These are phyloP conservation scores for Musca vetustissima DNA, from an alignment of 1,140 invertebrate genomes.

Conservation along the genomic window DNA sequence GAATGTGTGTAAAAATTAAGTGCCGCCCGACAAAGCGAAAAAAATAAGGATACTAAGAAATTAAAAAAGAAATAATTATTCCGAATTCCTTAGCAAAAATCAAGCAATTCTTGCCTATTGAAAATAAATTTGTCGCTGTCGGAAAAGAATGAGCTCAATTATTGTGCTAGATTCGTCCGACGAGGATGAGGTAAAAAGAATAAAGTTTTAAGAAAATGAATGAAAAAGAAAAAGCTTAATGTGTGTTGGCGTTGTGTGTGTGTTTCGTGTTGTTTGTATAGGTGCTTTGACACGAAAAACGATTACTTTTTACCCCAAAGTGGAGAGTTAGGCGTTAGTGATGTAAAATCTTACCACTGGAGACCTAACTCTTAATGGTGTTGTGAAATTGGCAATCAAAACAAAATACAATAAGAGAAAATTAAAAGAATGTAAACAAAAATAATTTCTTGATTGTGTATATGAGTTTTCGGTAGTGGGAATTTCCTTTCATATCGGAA, in stretches of 20 bases:
- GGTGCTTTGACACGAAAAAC: conserved; percentile 13
- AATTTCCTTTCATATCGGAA: no score
- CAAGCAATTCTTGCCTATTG: conserved; percentile 1
- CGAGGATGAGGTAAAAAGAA: conserved; percentile 30
- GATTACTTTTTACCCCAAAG: conserved; percentile 18
- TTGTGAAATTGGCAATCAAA: conserved; percentile 10
- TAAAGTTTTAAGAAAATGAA: conserved; percentile 23
- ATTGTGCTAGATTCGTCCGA: conserved; percentile 31
- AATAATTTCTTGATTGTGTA: no score
- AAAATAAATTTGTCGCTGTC: conserved; percentile 19
- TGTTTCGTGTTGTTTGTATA: conserved; percentile 22
- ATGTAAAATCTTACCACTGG: neutral
- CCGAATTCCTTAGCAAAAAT: neutral
- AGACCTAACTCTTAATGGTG: neutral
- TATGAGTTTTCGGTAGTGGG: no score
- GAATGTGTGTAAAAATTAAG: conserved; percentile 10
- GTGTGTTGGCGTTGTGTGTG: conserved; percentile 9
- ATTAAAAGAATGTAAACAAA: no score
- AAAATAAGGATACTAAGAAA: conserved; percentile 6
- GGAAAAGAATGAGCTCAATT: conserved; percentile 30
- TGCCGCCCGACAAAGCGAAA: conserved; percentile 3
- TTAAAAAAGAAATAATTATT: neutral
- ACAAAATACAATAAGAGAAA: neutral
- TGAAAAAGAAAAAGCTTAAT: conserved; percentile 21
- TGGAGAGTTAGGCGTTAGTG: conserved; percentile 5